Evolutionary conservation across 2,113 vertebrate genomes (phyloP).

Genomic region (Protobothrops mucrosquamatus): DNA sequence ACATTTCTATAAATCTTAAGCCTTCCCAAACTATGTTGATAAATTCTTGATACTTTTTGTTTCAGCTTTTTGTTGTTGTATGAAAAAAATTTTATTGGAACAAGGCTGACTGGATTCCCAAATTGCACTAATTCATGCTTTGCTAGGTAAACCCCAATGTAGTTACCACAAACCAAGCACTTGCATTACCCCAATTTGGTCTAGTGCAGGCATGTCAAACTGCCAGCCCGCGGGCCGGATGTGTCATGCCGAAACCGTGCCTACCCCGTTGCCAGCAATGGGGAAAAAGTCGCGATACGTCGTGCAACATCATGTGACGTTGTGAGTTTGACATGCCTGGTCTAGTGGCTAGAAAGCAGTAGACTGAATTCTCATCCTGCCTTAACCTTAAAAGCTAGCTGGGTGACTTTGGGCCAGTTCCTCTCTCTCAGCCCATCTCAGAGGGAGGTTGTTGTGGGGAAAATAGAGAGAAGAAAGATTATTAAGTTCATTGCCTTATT

Average conservation of each 20-base stretch:
- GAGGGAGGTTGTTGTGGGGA: not conserved
- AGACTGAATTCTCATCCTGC: not conserved
- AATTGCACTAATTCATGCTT: not conserved
- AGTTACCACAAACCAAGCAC: not conserved
- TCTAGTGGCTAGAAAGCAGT: not conserved
- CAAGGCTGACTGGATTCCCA: not conserved
- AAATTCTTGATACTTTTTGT: not conserved
- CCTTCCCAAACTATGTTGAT: not conserved
- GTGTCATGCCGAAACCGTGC: no score
- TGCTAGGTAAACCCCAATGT: not conserved
- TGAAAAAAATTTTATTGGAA: not conserved
- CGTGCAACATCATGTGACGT: no score
- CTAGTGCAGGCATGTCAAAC: not conserved
- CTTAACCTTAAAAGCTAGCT: not conserved
- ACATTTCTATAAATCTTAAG: not conserved
- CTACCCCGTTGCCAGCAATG: no score
- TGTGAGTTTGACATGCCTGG: not conserved
- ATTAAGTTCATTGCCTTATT: not conserved
- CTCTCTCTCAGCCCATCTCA: not conserved
- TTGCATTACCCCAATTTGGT: not conserved
- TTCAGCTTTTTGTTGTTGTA: not conserved
- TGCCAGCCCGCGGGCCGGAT: no score
- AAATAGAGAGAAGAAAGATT: not conserved
- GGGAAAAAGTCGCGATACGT: no score
- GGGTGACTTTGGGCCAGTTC: not conserved